Evolutionary conservation across 2,797 vertebrate genomes (phyloP), one percentile per base, ranked within the genome.

Genomic region (Lutjanus campechanus): DNA sequence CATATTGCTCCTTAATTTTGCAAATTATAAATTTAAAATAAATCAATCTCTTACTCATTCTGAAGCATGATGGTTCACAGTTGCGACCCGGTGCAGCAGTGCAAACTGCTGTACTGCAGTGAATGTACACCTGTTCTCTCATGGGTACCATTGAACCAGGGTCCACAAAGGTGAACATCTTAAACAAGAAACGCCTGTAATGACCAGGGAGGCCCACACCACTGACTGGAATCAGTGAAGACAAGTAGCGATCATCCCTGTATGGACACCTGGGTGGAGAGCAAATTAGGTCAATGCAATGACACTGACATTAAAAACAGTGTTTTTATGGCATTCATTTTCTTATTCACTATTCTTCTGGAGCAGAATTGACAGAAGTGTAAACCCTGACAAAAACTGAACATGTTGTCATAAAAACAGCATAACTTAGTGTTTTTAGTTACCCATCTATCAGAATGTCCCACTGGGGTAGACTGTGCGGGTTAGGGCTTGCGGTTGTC

Each of bases 131-230:
- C 94, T 95, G 55, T 60, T 93, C 67, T 10, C 7, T 69, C 58
- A 70, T 1, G 3, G 82, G 79, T 5, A n/a, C 22, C 11, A 66
- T 17, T 22, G 85, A 63, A 12, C 0, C 44, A 5, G 29, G 29
- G 29, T 93, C 84, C 43, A 95, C 91, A 62, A 95, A 95, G 8
- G 91, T 89, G 59, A 95, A 95, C 93, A 95, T 95, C 81, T 91
- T 86, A 53, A 94, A 79, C 36, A 84, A 7, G n/a, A 95, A 94
- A 47, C 91, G 89, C 36, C 66, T 93, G 90, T 88, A 82, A 74
- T 95, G 93, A 59, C 43, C 72, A 16, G 93, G 91, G 73, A 50
- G 89, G 0, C 43, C 8, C 44, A 94, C 25, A 20, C 77, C 79
- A 68, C 90, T 79, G 8, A 95, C 83, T 66, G 85, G 77, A 70